Percentiles rank a stretch among this genome's conserved stretches.
phyloP scores from a whole-genome alignment of 2,888 invertebrate genomes.

The Pterobdella sp. region DNA sequence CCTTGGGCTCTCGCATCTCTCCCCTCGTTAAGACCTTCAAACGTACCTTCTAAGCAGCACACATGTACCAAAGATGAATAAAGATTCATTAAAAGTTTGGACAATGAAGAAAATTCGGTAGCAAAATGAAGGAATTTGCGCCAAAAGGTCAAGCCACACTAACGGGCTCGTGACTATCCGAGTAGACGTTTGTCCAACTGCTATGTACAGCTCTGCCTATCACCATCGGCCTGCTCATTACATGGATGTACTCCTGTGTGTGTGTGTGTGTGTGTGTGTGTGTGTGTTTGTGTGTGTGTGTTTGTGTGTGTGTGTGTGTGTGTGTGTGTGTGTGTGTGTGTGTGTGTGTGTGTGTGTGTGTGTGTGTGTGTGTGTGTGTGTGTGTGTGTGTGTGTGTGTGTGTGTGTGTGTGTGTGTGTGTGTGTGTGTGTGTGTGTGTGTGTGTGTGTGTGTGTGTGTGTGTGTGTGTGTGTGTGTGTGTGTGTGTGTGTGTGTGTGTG shows the following conservation, averaged over 20 bases:
- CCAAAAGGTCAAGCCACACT: not conserved
- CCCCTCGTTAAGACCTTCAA: no score
- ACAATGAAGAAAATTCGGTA: not conserved
- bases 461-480: conserved; percentile 20
- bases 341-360: conserved; percentile 29
- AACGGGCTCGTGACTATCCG: conserved; percentile 55
- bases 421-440: not conserved
- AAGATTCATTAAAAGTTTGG: not conserved
- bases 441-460: conserved; percentile 24
- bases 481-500: conserved; percentile 9
- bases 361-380: conserved; percentile 30
- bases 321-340: conserved; percentile 46
- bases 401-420: conserved; percentile 10
- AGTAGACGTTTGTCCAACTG: conserved; percentile 92
- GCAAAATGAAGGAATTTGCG: not conserved
- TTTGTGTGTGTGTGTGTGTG: conserved; percentile 27
- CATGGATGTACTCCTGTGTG: conserved; percentile 80
- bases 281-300: conserved; percentile 25
- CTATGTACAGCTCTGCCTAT: conserved; percentile 73
- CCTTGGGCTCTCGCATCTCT: no score
- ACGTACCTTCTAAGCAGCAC: no score
- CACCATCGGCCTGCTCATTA: conserved; percentile 90
- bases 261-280: conserved; percentile 22
- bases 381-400: conserved; percentile 29
- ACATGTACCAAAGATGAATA: no score